Evolutionary conservation across 2,113 vertebrate species (phyloP), one percentile per base, ranked within the genome.

Genomic region (Abramis brama): DNA sequence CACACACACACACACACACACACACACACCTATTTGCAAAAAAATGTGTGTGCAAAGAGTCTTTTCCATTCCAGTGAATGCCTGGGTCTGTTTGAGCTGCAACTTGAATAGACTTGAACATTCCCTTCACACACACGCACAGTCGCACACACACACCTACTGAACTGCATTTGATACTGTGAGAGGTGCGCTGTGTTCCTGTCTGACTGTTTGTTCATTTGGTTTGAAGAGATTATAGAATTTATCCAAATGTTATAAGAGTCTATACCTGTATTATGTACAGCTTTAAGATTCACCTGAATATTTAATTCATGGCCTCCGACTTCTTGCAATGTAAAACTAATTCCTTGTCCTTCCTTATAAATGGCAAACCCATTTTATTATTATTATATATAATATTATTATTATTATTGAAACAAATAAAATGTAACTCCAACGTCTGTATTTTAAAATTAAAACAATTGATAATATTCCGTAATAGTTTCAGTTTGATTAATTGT

Each of bases 81-180:
- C n/a, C n/a, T 12, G 39, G n/a, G 36, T 66, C 59, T 30, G 59
- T 81, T 64, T 81, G 25, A 81, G n/a, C 39, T 66, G 33, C 39
- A 66, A 81, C 60, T 66, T 81, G 43, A 81, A 81, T 27, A 81
- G 43, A 66, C 60, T 81, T 81, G 60, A 81, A 81, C 13, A 2
- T 81, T 27, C 79, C 25, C 47, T 55, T 50, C 0, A 11, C 70
- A 23, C 68, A 71, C 68, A 70, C 55, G 1, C 39, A 39, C 39
- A 39, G 3, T 4, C 30, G 12, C 68, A 71, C 68, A 6, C 76
- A 79, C 77, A 5, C 77, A 62, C 77, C 39, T 21, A 59, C 73
- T 43, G 33, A 74, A 60, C 30, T 62, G 3, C 17, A 62, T 43
- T 25, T 62, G 57, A 62, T 62, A 23, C 76, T 78, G 13, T 60